Conservation (phyloP, 2,113 vertebrate species). For the Ciconia boyciana region DNA sequence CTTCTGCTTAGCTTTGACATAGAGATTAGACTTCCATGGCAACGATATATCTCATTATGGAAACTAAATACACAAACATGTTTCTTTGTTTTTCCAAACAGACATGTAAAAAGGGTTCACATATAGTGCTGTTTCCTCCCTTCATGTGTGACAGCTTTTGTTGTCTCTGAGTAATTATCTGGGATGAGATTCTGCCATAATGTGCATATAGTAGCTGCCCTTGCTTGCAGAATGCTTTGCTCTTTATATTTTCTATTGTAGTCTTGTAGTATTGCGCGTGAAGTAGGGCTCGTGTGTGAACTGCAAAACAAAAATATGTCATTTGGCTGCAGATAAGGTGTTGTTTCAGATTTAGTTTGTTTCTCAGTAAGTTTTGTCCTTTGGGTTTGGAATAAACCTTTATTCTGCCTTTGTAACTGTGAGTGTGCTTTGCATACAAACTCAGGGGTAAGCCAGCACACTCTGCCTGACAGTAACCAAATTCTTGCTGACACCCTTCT, state of each 20-base stretch:
- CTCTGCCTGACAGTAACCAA: neutral
- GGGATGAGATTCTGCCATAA: neutral
- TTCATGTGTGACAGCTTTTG: neutral
- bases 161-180: neutral
- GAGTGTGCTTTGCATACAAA: neutral
- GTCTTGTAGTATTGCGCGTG: neutral
- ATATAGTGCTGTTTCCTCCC: neutral
- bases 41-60: conserved; percentile 44
- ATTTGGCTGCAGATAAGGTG: neutral
- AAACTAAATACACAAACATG: conserved; percentile 20
- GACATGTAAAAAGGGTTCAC: neutral
- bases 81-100: conserved; percentile 34
- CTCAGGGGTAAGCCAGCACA: neutral
- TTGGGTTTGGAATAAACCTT: neutral
- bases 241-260: neutral
- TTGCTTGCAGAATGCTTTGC: neutral
- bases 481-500: neutral
- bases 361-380: neutral
- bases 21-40: conserved; percentile 49
- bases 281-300: neutral
- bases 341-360: neutral
- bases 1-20: conserved; percentile 13
- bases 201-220: neutral
- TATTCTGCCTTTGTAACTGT: neutral
- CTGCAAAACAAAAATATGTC: neutral